These are phyloP conservation scores for Panurus biarmicus DNA, from an alignment of 2,113 vertebrate genomes.

Conservation along the genomic window DNA sequence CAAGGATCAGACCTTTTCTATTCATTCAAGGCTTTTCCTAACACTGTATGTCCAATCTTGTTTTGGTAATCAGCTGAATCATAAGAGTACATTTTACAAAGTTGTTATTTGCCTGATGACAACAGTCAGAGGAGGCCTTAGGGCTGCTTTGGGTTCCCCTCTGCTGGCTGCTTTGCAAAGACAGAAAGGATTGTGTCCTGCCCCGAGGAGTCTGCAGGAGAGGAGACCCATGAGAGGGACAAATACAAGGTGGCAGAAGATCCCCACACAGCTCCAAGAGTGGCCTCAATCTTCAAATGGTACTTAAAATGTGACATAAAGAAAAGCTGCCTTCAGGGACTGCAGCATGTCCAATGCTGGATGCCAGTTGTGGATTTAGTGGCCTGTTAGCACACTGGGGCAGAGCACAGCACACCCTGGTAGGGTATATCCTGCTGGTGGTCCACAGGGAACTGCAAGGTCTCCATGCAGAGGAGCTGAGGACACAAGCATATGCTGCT, in stretches of 20 bases:
- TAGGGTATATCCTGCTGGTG: background rate
- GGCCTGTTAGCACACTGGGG: background rate
- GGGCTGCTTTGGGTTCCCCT: background rate
- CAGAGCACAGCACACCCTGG: background rate
- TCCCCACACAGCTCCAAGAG: background rate
- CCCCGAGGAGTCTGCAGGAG: background rate
- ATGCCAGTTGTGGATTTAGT: background rate
- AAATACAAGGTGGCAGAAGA: background rate
- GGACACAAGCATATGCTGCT: rapidly evolving
- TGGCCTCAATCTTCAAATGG: background rate
- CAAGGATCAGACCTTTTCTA: background rate
- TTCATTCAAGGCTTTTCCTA: background rate
- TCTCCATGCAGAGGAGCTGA: background rate
- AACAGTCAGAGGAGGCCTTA: background rate
- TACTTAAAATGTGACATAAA: background rate
- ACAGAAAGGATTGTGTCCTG: background rate
- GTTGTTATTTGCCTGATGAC: background rate
- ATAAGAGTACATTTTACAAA: background rate
- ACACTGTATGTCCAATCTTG: background rate
- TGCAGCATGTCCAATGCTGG: background rate
- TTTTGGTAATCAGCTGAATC: background rate
- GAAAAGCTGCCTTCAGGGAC: background rate
- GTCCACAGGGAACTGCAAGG: background rate
- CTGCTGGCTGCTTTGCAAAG: background rate
- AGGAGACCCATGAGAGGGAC: background rate